These are phyloP conservation scores for Microcebus jonahi DNA, from an alignment of 2,113 vertebrate species.

Conservation along the genomic window DNA sequence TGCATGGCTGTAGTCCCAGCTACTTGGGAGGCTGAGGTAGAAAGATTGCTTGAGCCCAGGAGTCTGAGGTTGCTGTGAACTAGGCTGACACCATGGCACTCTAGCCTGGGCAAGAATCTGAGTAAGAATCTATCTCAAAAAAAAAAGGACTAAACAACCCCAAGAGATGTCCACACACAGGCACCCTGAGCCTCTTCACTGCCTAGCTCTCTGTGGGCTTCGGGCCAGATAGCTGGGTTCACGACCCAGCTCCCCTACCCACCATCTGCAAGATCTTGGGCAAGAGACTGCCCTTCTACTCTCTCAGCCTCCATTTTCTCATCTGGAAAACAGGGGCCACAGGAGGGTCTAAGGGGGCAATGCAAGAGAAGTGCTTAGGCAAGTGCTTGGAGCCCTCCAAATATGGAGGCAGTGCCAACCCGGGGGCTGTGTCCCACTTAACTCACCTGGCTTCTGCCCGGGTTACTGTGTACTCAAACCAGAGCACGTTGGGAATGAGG, in stretches of 20 bases:
- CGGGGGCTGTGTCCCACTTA: background rate
- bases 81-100: too few species aligned
- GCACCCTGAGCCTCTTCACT: accelerated
- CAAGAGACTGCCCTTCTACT: background rate
- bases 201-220: background rate
- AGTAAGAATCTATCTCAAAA: too few species aligned
- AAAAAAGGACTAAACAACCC: background rate
- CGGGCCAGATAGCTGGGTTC: background rate
- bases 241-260: background rate
- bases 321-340: background rate
- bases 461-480: slow-evolving; percentile 99
- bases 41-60: too few species aligned
- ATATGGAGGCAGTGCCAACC: background rate
- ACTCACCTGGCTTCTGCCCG: slow-evolving; percentile 98
- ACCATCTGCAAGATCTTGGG: background rate
- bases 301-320: background rate
- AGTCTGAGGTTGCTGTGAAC: too few species aligned
- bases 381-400: background rate
- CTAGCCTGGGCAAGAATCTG: too few species aligned
- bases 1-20: too few species aligned
- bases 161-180: too few species aligned
- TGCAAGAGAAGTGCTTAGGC: background rate
- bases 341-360: background rate
- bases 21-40: too few species aligned
- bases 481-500: slow-evolving; percentile 98